Percentiles rank a stretch among this genome's conserved stretches.
phyloP scores from a whole-genome alignment of 2,113 vertebrate species.

The Platycercus adscitus region DNA sequence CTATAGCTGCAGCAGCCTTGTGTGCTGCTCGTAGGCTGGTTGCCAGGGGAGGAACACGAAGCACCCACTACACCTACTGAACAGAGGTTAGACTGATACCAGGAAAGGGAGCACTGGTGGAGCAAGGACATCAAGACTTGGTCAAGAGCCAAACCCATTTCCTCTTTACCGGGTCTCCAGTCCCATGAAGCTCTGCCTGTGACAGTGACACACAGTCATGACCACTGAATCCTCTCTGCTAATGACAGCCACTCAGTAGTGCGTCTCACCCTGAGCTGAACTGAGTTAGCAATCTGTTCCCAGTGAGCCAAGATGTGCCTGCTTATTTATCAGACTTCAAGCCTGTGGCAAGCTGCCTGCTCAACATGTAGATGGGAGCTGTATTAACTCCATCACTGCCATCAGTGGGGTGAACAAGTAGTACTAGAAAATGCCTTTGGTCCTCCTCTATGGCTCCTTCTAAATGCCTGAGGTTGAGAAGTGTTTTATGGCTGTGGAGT shows the following conservation, averaged over 20 bases:
- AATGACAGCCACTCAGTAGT: neutral
- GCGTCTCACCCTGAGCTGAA: neutral
- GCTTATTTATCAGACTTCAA: slow-evolving; percentile 26
- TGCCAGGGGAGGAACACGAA: neutral
- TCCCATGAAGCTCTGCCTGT: neutral
- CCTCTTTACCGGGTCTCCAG: neutral
- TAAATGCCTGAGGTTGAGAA: neutral
- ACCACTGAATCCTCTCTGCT: neutral
- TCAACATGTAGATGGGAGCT: neutral
- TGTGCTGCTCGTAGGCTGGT: neutral
- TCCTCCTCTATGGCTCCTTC: neutral
- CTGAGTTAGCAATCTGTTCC: slow-evolving; percentile 32
- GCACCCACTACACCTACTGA: neutral
- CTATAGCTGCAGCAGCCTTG: neutral
- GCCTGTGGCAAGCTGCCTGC: slow-evolving; percentile 28
- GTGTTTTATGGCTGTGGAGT: neutral
- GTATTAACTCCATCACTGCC: neutral
- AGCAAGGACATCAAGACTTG: neutral
- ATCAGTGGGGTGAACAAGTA: rapidly evolving
- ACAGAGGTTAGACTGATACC: rapidly evolving
- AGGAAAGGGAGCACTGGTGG: neutral
- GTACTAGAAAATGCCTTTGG: neutral
- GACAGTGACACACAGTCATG: neutral
- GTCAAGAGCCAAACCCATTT: neutral
- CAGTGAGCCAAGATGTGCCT: slow-evolving; percentile 29